phyloP scores from a whole-genome alignment of 2,888 invertebrate species.

The Patella caerulea region DNA sequence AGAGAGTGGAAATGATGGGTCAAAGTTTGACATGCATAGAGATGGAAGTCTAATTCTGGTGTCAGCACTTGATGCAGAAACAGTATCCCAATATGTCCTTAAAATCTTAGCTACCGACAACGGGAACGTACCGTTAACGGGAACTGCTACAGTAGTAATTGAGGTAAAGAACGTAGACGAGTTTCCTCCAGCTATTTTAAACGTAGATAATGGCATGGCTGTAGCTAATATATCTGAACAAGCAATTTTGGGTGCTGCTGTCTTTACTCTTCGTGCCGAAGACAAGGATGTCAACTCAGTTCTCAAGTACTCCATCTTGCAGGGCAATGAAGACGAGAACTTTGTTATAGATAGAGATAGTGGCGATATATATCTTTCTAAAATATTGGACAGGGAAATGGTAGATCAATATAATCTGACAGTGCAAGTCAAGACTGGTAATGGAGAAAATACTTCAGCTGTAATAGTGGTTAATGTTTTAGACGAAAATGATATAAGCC shows the following conservation, averaged over 20 bases:
- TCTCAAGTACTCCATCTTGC: slow-evolving; percentile 35
- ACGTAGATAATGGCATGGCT: neutral
- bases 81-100: slow-evolving; percentile 27
- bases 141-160: slow-evolving; percentile 42
- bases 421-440: slow-evolving; percentile 36
- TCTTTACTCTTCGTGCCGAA: neutral
- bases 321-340: slow-evolving; percentile 32
- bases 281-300: slow-evolving; percentile 43
- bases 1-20: slow-evolving; percentile 41
- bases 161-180: slow-evolving; percentile 25
- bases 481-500: slow-evolving; percentile 82
- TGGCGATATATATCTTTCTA: slow-evolving; percentile 83
- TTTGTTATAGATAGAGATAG: slow-evolving; percentile 36
- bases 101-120: slow-evolving; percentile 45
- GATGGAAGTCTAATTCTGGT: slow-evolving; percentile 39
- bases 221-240: slow-evolving; percentile 5
- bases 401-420: slow-evolving; percentile 38
- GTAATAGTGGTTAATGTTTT: slow-evolving; percentile 79
- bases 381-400: slow-evolving; percentile 85
- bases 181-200: neutral
- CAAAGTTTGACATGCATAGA: slow-evolving; percentile 42
- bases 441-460: slow-evolving; percentile 34
- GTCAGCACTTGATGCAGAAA: slow-evolving; percentile 28
- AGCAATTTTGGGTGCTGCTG: neutral
- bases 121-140: slow-evolving; percentile 42